Evolutionary conservation across 2,797 vertebrate species (phyloP), one percentile per base, ranked within the genome.

Genomic region (Gallinago nigripennis): DNA sequence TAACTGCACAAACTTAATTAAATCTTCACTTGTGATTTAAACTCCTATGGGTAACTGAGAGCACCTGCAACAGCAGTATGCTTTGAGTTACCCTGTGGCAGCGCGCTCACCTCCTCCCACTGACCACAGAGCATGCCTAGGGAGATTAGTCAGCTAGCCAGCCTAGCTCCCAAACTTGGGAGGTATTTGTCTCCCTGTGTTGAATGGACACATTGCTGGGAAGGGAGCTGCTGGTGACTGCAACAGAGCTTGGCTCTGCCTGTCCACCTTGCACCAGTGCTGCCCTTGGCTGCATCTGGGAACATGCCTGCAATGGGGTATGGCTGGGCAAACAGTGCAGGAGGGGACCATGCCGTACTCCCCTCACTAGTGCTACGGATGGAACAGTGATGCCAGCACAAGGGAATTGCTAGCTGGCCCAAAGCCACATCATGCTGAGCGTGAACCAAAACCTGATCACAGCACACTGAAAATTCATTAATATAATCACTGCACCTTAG

Each of bases 101-200:
- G 35, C 14, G n/a, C 13, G 61, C 35, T 50, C 24, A 30, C 16
- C 16, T 50, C 35, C 48, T 61, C 21, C 35, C 28, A 25, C 60
- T 31, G 53, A n/a, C 35, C 14, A 8, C 0, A 48, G 16, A 45
- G 28, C 3, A 1, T 20, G 37, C 56, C 24, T 30, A 63, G 15
- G 14, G 20, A 64, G 19, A 37, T 63, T 3, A 63, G 51, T 19
- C 33, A 12, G 3, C 4, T 9, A n/a, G 12, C 16, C 31, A 66
- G 28, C 16, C 43, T 43, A 28, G 12, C 39, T 43, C 27, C 16
- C 33, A n/a, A 3, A 15, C 19, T 10, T 28, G 9, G 16, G 16
- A 31, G 16, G 5, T 25, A 10, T 16, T 20, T 4, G 1, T 46
- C n/a, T 24, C 15, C 24, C 7, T 56, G 20, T 2, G 0, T 35